Evolutionary conservation across 1,140 invertebrate species (phyloP), one percentile per base, ranked within the genome.

Genomic region (Drosophila ambigua): DNA sequence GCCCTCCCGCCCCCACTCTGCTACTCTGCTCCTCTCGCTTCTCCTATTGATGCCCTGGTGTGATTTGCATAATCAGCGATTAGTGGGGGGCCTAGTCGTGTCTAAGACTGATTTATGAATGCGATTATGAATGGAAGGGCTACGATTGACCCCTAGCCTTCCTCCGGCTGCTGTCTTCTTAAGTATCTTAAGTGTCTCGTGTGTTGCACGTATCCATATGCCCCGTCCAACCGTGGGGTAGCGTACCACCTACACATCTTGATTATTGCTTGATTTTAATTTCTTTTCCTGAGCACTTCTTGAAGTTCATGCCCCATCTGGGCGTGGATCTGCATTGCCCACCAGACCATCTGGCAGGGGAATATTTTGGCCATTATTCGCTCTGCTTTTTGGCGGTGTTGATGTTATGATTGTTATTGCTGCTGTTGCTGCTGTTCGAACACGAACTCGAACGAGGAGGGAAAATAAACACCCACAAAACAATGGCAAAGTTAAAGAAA

Each of bases 31-130:
- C 15, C 52, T 23, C 35, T 45, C 53, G 11, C 15, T 39, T 43
- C 20, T 44, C 5, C 11, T 5, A 24, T 9, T n/a, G 31, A 23
- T 11, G n/a, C 13, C 35, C 35, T 13, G 7, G 24, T 20, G 6
- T 8, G n/a, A 43, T 75, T 75, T 75, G 72, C 72, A 74, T 75
- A 66, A 75, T 61, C 35, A 74, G 72, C 60, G 72, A 74, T 74
- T 74, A 65, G 72, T 39, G 2, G 15, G 51, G 28, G 51, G 62
- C 63, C 4, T 39, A 43, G 13, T 48, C 59, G 69, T 64, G 51
- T 44, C 72, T 75, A 74, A 75, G 72, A 66, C 72, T 75, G 71
- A 75, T 75, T 59, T 59, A 75, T 75, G 71, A 48, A 52, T 58
- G 13, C 41, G 6, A 31, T 69, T 59, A 35, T 52, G 35, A 39